These are phyloP conservation scores for Aix galericulata DNA, from an alignment of 2,113 vertebrate genomes.

Conservation along the genomic window DNA sequence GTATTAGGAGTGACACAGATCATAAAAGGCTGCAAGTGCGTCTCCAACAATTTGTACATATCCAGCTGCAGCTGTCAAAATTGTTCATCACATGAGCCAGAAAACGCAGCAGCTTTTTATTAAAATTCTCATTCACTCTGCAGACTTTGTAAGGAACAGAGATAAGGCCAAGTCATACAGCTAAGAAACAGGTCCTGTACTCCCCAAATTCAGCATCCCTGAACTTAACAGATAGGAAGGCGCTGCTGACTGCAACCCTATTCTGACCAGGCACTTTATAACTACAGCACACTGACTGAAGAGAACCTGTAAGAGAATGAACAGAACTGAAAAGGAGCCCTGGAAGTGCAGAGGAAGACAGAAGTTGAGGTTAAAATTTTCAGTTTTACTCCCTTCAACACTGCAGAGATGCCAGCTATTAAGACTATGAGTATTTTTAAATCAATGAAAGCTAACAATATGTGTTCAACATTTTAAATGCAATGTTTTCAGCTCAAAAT, in stretches of 20 bases:
- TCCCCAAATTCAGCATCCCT: not conserved
- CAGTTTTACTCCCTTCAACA: not conserved
- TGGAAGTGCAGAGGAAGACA: not conserved
- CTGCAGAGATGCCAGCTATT: not conserved
- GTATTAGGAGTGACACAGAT: slow-evolving; percentile 24
- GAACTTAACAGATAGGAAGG: not conserved
- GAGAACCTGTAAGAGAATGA: not conserved
- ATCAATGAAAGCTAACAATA: not conserved
- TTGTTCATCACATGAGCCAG: not conserved
- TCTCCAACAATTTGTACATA: not conserved
- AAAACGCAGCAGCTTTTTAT: slow-evolving; percentile 7
- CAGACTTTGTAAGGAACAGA: not conserved
- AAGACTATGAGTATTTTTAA: not conserved
- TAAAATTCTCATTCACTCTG: not conserved
- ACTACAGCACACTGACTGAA: not conserved
- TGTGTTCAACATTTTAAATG: not conserved
- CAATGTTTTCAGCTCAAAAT: not conserved
- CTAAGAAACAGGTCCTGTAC: not conserved
- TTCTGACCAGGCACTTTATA: not conserved
- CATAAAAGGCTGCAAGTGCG: not conserved
- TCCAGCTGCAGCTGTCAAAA: not conserved
- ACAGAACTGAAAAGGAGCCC: not conserved
- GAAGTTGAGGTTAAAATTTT: not conserved
- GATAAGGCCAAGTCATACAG: not conserved
- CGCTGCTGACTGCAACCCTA: not conserved